phyloP scores from a whole-genome alignment of 2,888 invertebrate genomes.

The Hydriomena furcata region DNA sequence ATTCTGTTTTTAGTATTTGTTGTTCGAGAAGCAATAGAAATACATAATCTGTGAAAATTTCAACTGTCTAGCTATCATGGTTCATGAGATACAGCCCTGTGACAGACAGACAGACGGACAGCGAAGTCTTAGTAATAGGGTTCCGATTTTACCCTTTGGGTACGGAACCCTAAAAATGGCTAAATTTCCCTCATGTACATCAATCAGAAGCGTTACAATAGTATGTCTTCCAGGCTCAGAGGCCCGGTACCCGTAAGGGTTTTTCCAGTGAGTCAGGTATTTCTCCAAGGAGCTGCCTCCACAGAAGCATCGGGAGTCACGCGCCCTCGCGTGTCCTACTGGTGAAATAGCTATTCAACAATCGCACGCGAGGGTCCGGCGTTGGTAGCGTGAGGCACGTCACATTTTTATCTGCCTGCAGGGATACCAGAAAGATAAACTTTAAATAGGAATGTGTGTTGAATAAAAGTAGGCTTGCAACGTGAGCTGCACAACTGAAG shows the following conservation, averaged over 20 bases:
- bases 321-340: slow-evolving; percentile 22
- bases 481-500: too few relatives aligned
- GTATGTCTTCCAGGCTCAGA: neutral
- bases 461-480: neutral
- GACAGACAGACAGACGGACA: too few relatives aligned
- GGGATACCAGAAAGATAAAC: slow-evolving; percentile 14
- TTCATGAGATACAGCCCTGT: too few relatives aligned
- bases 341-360: slow-evolving; percentile 12
- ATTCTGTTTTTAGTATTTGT: too few relatives aligned
- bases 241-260: slow-evolving; percentile 1
- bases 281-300: slow-evolving; percentile 16
- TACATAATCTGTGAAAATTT: too few relatives aligned
- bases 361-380: slow-evolving; percentile 17
- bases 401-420: slow-evolving; percentile 15
- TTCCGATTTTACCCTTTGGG: too few relatives aligned
- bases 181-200: neutral
- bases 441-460: slow-evolving; percentile 11
- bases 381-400: slow-evolving; percentile 21
- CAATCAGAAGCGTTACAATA: neutral
- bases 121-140: too few relatives aligned
- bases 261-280: slow-evolving; percentile 21
- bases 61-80: too few relatives aligned
- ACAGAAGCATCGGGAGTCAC: slow-evolving; percentile 20
- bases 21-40: too few relatives aligned
- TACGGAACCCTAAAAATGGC: too few relatives aligned